phyloP scores from a whole-genome alignment of 35 echinoderm and acorn worm genomes.

The Nesometra sesokonis region DNA sequence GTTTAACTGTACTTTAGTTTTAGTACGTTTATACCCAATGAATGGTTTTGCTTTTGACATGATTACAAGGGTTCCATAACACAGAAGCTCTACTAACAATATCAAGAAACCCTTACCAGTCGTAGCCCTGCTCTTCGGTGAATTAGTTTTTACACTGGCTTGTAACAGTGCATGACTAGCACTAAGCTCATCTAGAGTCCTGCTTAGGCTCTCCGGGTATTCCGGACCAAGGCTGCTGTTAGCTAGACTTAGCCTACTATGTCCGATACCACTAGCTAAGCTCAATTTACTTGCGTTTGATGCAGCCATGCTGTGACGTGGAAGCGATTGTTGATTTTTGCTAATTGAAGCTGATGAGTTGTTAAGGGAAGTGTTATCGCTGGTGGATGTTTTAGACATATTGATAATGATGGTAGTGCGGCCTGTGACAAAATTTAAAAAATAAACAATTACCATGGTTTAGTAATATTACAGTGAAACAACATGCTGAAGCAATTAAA shows the following conservation, averaged over 20 bases:
- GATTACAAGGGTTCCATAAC: too few species aligned
- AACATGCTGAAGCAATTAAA: not conserved
- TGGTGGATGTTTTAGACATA: conserved; percentile 30
- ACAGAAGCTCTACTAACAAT: too few species aligned
- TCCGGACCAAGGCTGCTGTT: conserved; percentile 15
- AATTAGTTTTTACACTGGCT: conserved; percentile 10
- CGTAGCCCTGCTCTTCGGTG: conserved; percentile 38
- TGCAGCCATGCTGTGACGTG: not conserved
- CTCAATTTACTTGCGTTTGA: not conserved
- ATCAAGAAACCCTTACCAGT: conserved; percentile 37
- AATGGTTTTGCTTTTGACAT: too few species aligned
- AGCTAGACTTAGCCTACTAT: conserved; percentile 5
- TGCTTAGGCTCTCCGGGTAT: conserved; percentile 47
- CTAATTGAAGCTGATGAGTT: not conserved
- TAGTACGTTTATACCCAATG: too few species aligned
- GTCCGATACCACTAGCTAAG: not conserved
- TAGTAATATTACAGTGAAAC: not conserved
- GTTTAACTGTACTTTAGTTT: too few species aligned
- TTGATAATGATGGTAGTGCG: conserved; percentile 47
- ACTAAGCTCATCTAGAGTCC: conserved; percentile 66
- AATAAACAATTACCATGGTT: not conserved
- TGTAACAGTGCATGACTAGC: conserved; percentile 24
- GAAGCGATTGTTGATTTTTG: not conserved
- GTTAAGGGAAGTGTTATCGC: not conserved
- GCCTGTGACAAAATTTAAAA: conserved; percentile 1